Conservation (phyloP, 1,140 invertebrate species). For the Stegodyphus dumicola region DNA sequence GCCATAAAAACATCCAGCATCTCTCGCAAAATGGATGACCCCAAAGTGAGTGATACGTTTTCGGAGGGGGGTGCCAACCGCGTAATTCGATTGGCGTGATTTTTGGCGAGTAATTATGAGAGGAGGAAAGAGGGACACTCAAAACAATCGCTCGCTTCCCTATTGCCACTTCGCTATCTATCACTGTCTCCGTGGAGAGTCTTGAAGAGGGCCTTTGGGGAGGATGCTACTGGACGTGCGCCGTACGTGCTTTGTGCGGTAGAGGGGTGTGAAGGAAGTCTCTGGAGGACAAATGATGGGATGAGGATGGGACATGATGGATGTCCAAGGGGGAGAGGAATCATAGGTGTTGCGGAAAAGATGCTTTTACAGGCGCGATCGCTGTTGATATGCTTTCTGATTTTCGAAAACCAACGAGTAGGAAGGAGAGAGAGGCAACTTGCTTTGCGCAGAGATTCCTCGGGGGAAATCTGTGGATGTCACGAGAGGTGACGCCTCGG, state of each 20-base stretch:
- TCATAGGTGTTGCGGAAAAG: conserved; percentile 52
- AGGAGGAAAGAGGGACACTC: not conserved
- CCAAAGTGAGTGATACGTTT: conserved; percentile 21
- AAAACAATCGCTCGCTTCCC: conserved; percentile 9
- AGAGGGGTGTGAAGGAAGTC: too few relatives aligned
- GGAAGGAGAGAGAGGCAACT: not conserved
- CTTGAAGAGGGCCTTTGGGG: not conserved
- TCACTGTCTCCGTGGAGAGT: conserved; percentile 37
- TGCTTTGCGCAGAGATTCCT: too few relatives aligned
- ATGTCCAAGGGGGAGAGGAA: conserved; percentile 30
- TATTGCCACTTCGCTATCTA: conserved; percentile 14
- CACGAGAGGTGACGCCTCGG: conserved; percentile 52
- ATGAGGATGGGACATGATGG: conserved; percentile 19
- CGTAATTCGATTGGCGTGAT: conserved; percentile 60
- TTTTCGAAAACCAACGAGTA: not conserved
- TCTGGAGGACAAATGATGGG: too few relatives aligned
- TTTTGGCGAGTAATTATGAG: conserved; percentile 56
- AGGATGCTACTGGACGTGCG: not conserved
- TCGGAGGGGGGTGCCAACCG: conserved; percentile 7
- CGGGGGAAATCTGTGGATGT: conserved; percentile 54
- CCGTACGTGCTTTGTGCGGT: not conserved
- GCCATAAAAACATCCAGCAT: not conserved
- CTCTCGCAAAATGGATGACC: not conserved
- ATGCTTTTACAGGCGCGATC: conserved; percentile 37
- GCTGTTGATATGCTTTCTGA: conserved; percentile 4